Evolutionary conservation across 2,797 vertebrate species (phyloP).

Genomic region (Scolopax bukidnonensis): DNA sequence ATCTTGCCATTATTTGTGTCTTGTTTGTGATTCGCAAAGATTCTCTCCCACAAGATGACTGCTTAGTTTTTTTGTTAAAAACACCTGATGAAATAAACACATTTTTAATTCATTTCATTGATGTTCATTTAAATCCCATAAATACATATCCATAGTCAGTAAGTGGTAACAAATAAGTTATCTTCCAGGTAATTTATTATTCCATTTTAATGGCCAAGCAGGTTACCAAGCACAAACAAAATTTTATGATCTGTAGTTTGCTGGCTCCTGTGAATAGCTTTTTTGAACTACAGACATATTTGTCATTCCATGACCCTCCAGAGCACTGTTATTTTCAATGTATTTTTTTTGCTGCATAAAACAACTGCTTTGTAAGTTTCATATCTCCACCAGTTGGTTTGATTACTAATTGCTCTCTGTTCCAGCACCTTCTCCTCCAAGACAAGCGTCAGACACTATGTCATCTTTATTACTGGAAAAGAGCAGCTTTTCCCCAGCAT

Average conservation of each 20-base stretch:
- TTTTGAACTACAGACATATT: not conserved
- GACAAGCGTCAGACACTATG: not conserved
- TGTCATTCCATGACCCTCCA: not conserved
- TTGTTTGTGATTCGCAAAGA: not conserved
- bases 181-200: not conserved
- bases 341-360: not conserved
- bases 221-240: not conserved
- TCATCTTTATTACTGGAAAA: not conserved
- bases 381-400: not conserved
- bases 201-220: not conserved
- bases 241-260: not conserved
- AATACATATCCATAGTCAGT: not conserved
- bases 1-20: not conserved
- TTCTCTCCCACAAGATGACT: not conserved
- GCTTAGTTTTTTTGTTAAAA: not conserved
- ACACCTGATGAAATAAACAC: not conserved
- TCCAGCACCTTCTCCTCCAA: not conserved
- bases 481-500: not conserved
- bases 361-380: not conserved
- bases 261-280: not conserved
- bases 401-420: not conserved
- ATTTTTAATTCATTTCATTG: not conserved
- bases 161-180: not conserved
- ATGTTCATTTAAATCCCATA: not conserved
- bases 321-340: not conserved